Percentiles rank a stretch among this genome's conserved stretches.
Evolutionary conservation across 2,888 invertebrate genomes (phyloP).

Genomic region (Drosophila stalkeri): DNA sequence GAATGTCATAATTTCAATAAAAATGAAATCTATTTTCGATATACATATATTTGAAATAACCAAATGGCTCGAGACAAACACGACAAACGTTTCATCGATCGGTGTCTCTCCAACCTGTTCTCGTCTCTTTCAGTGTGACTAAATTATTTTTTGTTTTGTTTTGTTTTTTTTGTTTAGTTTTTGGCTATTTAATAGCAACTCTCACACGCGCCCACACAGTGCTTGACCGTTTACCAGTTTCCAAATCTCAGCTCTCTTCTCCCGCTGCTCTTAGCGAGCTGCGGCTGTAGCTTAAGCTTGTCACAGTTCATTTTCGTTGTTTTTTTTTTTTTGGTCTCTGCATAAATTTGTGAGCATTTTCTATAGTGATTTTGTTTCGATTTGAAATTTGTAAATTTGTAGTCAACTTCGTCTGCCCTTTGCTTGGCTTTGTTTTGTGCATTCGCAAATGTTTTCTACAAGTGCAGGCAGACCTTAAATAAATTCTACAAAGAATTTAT

Average conservation of each 20-base stretch:
- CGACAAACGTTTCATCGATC: conserved; percentile 13
- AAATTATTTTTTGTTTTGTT: conserved; percentile 19
- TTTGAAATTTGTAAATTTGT: conserved; percentile 67
- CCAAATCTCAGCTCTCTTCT: not conserved
- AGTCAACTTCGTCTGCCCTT: conserved; percentile 5
- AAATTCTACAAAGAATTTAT: conserved; percentile 50
- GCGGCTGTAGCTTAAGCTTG: not conserved
- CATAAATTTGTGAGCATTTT: conserved; percentile 76
- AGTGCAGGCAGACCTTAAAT: conserved; percentile 59
- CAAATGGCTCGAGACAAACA: conserved; percentile 18
- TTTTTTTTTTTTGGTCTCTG: conserved; percentile 60
- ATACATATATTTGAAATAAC: conserved; percentile 18
- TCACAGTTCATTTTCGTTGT: conserved; percentile 39
- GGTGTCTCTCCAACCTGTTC: conserved; percentile 66
- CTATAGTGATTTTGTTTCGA: conserved; percentile 62
- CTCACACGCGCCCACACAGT: conserved; percentile 76
- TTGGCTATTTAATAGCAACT: conserved; percentile 53
- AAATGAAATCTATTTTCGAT: conserved; percentile 75
- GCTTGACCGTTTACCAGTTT: conserved; percentile 39
- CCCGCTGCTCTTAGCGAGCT: not conserved
- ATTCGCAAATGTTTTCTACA: conserved; percentile 57
- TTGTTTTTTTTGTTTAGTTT: no score
- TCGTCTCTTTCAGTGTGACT: conserved; percentile 13
- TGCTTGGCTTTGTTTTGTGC: conserved; percentile 34
- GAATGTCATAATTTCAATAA: conserved; percentile 82